Percentiles rank a stretch among this genome's conserved stretches.
These are phyloP conservation scores for Onchidella celtica DNA, from an alignment of 2,888 invertebrate genomes.

Conservation along the genomic window DNA sequence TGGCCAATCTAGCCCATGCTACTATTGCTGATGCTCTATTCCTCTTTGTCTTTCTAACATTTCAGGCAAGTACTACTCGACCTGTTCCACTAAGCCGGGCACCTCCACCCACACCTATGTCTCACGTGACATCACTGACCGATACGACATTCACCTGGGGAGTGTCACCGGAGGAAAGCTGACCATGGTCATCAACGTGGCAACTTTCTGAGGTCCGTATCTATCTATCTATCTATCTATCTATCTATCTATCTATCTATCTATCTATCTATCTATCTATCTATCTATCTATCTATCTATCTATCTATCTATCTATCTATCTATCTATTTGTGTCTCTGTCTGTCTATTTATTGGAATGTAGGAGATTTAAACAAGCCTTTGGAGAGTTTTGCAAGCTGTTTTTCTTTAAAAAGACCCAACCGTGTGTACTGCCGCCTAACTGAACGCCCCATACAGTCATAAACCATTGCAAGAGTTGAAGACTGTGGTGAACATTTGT, in stretches of 20 bases:
- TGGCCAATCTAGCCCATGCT: no score
- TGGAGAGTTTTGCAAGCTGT: no score
- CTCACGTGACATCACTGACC: conserved; percentile 4
- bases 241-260: not conserved
- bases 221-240: not conserved
- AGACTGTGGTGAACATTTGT: no score
- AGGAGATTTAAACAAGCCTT: no score
- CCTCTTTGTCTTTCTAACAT: not conserved
- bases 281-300: not conserved
- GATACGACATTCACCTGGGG: not conserved
- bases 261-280: not conserved
- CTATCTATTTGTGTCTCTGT: no score
- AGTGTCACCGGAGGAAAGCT: not conserved
- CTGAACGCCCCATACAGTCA: no score
- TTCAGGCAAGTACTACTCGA: conserved; percentile 19
- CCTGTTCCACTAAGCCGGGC: not conserved
- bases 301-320: no score
- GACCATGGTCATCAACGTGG: conserved; percentile 24
- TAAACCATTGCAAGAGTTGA: no score
- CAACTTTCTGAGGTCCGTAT: conserved; percentile 23
- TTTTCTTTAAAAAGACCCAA: no score
- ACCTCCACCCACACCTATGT: not conserved
- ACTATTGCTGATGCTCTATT: no score
- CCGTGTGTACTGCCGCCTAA: no score
- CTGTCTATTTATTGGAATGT: not conserved